Base-by-base conservation (phyloP, 2,888 invertebrate species). In the Drosophila mimetica region DNA sequence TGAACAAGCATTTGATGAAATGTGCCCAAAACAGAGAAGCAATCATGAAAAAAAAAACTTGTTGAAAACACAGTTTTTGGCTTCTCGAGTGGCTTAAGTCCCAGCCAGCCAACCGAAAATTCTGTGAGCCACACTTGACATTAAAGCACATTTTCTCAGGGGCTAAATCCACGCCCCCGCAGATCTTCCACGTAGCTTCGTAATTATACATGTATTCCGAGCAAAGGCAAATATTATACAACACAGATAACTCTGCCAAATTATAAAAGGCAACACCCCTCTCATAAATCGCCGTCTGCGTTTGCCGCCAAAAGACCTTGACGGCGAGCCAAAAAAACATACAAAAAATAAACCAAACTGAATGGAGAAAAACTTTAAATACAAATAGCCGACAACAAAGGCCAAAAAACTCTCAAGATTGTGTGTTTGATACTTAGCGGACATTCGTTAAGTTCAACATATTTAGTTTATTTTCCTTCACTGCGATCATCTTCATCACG, bases 61-160 rank as follows among this genome's bases (percentile, higher is more conserved):
- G 75, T 70, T 77, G 71, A 59, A 78, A 54, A 46, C 34, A 64
- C 42, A 65, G 30, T 52, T 46, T 69, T 70, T 42, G 18, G 57
- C 73, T 53, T 46, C 47, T 59, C 53, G 64, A 65, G 71, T 66
- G 72, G 18, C 41, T 51, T 51, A 46, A 55, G 60, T 28, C 41
- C 44, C 41, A 41, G 46, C 39, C 42, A 50, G 18, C 46, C 25
- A 46, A 36, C 22, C 8, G 50, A 28, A 28, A 37, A 37, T 67
- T 79, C 66, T 58, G 44, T 60, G 36, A 48, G 69, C 75, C 81
- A 71, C 71, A 81, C 81, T 77, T 81, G 77, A 81, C 81, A 78
- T 77, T 81, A 77, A 77, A 57, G 51, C 25, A 34, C 25, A 34
- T 25, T 61, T 71, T 50, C 41, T 32, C 71, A 50, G 39, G 44